Conservation (phyloP, 2,797 vertebrate species). For the Mormyrops boulengeri region DNA sequence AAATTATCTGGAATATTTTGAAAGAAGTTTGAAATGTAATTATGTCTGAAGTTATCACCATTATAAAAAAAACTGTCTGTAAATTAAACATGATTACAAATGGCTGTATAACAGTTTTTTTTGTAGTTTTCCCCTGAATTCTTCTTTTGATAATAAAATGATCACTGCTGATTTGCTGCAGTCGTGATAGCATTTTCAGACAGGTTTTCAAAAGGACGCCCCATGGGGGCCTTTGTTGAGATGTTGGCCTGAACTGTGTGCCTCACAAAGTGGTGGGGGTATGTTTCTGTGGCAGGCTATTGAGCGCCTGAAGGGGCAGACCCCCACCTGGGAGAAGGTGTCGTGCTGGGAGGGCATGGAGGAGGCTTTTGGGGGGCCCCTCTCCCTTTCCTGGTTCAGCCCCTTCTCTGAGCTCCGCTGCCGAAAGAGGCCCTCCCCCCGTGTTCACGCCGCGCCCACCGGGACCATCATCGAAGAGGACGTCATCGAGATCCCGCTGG, state of each 20-base stretch:
- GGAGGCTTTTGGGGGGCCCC: constrained; percentile 69
- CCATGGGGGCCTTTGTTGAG: neutral
- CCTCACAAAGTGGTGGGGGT: neutral
- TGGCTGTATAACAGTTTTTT: neutral
- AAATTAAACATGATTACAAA: constrained; percentile 7
- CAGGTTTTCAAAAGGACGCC: neutral
- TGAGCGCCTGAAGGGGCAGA: constrained; percentile 83
- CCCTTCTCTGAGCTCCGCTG: constrained; percentile 73
- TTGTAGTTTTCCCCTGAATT: neutral
- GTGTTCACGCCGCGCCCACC: constrained; percentile 37
- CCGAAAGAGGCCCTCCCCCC: constrained; percentile 31
- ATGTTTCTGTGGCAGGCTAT: constrained; percentile 71
- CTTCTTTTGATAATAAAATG: neutral
- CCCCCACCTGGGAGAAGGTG: constrained; percentile 70
- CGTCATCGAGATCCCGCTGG: constrained; percentile 64
- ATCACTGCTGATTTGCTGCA: neutral
- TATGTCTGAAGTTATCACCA: neutral
- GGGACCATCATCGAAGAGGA: constrained; percentile 66
- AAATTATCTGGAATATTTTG: neutral
- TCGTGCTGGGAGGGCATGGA: constrained; percentile 71
- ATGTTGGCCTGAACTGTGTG: neutral
- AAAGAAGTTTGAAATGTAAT: neutral
- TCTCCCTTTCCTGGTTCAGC: constrained; percentile 79
- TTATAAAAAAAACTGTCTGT: neutral
- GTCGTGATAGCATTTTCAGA: neutral